Percentiles rank a stretch among this genome's conserved stretches.
Conservation (phyloP, 1,140 invertebrate species). For the Cecropterus lyciades region DNA sequence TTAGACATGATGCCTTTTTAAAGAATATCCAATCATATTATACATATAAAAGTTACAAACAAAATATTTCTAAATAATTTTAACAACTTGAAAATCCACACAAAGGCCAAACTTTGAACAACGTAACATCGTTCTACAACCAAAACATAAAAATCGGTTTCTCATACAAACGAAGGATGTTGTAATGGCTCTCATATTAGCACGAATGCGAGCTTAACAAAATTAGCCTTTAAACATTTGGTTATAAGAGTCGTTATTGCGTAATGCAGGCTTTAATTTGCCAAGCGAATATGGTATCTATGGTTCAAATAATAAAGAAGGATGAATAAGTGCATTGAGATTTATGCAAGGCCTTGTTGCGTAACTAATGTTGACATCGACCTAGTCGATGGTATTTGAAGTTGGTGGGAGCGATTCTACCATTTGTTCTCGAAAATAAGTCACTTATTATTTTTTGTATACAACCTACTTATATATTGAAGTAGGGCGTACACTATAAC, state of each 20-base stretch:
- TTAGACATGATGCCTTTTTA: no score
- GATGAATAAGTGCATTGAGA: slow-evolving; percentile 37
- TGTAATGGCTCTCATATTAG: slow-evolving; percentile 16
- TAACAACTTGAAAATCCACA: no score
- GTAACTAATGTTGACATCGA: slow-evolving; percentile 55
- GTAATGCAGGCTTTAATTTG: slow-evolving; percentile 9
- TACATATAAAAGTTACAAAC: no score
- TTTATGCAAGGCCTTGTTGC: slow-evolving; percentile 53
- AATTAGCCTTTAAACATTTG: slow-evolving; percentile 9
- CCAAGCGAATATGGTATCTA: slow-evolving; percentile 38
- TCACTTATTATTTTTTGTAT: slow-evolving; percentile 1
- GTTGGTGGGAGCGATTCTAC: slow-evolving; percentile 44
- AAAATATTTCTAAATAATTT: no score
- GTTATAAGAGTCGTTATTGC: not conserved
- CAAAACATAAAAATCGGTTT: slow-evolving; percentile 17
- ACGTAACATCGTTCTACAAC: slow-evolving; percentile 12
- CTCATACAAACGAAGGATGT: slow-evolving; percentile 22
- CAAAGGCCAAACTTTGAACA: no score
- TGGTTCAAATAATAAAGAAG: slow-evolving; percentile 28
- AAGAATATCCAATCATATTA: no score
- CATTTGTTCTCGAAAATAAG: slow-evolving; percentile 38
- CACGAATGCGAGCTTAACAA: slow-evolving; percentile 5
- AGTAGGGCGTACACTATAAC: not conserved
- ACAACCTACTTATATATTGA: not conserved
- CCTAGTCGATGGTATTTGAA: slow-evolving; percentile 45